Evolutionary conservation across 2,888 invertebrate genomes (phyloP), one percentile per base, ranked within the genome.

Genomic region (Antitype chi): DNA sequence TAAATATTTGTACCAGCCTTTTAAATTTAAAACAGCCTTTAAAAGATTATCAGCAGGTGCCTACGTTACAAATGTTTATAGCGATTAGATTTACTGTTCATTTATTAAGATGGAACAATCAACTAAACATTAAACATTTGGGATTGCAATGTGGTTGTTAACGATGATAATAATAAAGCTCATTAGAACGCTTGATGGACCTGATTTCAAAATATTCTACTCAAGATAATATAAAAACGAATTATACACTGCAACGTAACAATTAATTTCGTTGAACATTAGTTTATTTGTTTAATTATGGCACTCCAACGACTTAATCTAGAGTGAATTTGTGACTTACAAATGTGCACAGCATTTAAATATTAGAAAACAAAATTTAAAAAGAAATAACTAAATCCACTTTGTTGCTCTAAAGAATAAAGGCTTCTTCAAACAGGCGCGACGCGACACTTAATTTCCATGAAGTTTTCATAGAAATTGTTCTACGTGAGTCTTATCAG

Each of bases 131-230:
- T n/a, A n/a, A 52, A n/a, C 28, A 38, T 15, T 38, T 43, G 28
- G 13, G 17, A 74, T 20, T 55, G 28, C 17, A 55, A 55, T 20
- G n/a, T 23, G 20, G 11, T 75, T n/a, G 28, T 53, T 53, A 75
- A 75, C 47, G 11, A 75, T 28, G 28, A 43, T 47, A 75, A 75
- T 47, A 23, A 43, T 28, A n/a, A n/a, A 23, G 53, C 23, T 62
- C n/a, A 76, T 76, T 55, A 55, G 25, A 20, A 13, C 25, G 4
- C 11, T 25, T 8, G 8, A 23, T n/a, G n/a, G 11, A 53, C 32
- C 4, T 25, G 47, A 47, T 55, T 63, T 15, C 6, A n/a, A 74
- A 74, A n/a, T 20, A 8, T 23, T 11, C 25, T 20, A 53, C 17
- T 32, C 28, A n/a, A 20, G 9, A 43, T 43, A 28, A 43, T 38